Base-by-base conservation (phyloP, 2,797 vertebrate species). In the Syngnathus acus region DNA sequence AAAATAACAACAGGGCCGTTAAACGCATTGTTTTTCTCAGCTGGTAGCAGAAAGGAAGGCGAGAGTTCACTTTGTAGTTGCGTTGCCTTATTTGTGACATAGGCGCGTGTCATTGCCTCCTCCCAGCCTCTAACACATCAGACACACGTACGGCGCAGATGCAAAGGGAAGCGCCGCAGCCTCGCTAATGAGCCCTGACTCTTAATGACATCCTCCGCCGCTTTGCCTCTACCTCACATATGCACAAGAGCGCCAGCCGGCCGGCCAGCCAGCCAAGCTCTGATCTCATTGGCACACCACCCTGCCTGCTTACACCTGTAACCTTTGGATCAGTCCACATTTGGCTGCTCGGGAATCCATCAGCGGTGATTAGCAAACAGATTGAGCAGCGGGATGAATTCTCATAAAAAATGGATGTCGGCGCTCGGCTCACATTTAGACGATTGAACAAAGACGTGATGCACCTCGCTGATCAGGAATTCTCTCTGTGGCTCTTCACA, bases 161-260 rank as follows among this genome's bases (percentile, higher is more conserved):
- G 70, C 69, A 68, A 62, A 68, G 66, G 72, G 73, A 76, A 70
- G 69, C 78, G 72, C 77, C 83, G 68, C 75, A 77, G 72, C 71
- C 68, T 76, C 76, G 73, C 74, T 89, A 89, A 87, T 85, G 87
- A 85, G 81, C 77, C 85, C 72, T 82, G 81, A 82, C 80, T 86
- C 75, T 65, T 83, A 90, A 87, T 82, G 79, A 89, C 72, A 39
- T 63, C 67, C 68, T 70, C 10, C 37, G 6, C 13, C 7, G 3
- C 55, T n/a, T 10, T 38, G 19, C 32, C 68, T 68, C 9, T 40
- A n/a, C 58, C 40, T 76, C 67, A 69, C 66, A 76, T 73, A 68
- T 72, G 81, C 78, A 74, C 32, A 77, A 75, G 72, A 72, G 32
- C 10, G 2, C 26, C 26, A 3, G 50, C 51, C 68, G 72, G 64